Percentiles rank a stretch among this genome's conserved stretches.
Evolutionary conservation across 2,888 invertebrate species (phyloP).

Genomic region (Acanthacorydalis orientalis): DNA sequence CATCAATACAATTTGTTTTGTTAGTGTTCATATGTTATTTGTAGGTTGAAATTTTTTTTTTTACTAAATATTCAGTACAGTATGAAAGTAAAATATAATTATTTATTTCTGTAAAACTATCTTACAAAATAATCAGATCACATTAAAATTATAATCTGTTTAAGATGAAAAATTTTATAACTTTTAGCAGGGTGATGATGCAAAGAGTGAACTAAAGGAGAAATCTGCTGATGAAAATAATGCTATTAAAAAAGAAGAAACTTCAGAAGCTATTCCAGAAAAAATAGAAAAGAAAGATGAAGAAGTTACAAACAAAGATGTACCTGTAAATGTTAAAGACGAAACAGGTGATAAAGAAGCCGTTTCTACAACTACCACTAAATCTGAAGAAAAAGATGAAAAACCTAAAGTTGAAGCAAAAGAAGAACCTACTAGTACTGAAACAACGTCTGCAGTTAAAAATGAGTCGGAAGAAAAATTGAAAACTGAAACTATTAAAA

Average conservation of each 20-base stretch:
- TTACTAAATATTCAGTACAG: no score
- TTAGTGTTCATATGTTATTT: no score
- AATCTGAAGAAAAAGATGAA: slow-evolving; percentile 16
- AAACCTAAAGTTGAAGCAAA: slow-evolving; percentile 12
- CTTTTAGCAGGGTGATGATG: slow-evolving; percentile 8
- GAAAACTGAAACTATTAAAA: slow-evolving; percentile 27
- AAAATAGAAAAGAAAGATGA: slow-evolving; percentile 13
- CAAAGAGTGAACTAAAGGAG: slow-evolving; percentile 17
- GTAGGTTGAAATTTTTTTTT: no score
- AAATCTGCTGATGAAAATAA: slow-evolving; percentile 18
- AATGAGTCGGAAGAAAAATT: slow-evolving; percentile 28
- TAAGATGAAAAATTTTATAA: no score
- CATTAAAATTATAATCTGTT: no score
- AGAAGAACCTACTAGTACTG: slow-evolving; percentile 8
- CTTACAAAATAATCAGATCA: no score
- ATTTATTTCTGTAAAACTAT: no score
- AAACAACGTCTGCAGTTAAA: neutral
- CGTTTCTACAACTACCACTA: slow-evolving; percentile 21
- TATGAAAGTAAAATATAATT: no score
- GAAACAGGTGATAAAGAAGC: slow-evolving; percentile 24
- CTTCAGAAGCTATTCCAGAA: slow-evolving; percentile 12
- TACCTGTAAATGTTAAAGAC: slow-evolving; percentile 17
- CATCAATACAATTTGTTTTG: no score
- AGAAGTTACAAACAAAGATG: slow-evolving; percentile 19
- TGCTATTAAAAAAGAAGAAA: neutral